Evolutionary conservation across 2,888 invertebrate genomes (phyloP).

Genomic region (Stenchaetothrips biformis): DNA sequence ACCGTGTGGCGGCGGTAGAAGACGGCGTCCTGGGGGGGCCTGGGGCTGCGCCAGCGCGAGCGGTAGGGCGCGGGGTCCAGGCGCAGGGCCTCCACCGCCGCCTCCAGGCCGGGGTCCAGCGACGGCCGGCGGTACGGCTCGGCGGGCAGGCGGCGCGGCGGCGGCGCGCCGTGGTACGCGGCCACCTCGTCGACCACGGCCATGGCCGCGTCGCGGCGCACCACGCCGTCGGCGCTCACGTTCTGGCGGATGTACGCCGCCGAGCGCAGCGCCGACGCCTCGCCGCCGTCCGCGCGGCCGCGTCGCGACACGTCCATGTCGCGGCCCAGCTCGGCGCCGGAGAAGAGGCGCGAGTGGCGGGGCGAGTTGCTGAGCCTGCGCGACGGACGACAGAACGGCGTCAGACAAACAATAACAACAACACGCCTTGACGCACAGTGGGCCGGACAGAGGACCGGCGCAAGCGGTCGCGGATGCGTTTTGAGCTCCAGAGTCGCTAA

Average conservation of each 20-base stretch:
- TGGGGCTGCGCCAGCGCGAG: constrained; percentile 12
- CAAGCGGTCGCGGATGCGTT: too few species aligned
- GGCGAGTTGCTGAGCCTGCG: neutral
- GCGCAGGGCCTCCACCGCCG: neutral
- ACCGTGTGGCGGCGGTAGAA: constrained; percentile 9
- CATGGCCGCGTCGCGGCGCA: neutral
- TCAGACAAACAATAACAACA: too few species aligned
- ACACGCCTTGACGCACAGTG: too few species aligned
- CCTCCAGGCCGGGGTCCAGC: constrained; percentile 15
- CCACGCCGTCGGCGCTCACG: constrained; percentile 1
- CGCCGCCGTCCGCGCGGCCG: constrained; percentile 5
- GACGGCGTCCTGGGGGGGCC: neutral
- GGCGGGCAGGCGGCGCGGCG: neutral
- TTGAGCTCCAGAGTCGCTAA: too few species aligned
- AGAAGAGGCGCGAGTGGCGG: neutral
- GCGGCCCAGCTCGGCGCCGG: neutral
- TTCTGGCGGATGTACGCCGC: neutral
- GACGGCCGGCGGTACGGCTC: constrained; percentile 14
- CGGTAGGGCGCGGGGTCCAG: constrained; percentile 3
- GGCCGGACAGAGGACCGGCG: too few species aligned
- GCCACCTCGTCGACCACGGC: neutral
- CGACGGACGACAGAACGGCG: too few species aligned
- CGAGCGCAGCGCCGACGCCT: constrained; percentile 8
- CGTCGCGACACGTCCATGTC: neutral
- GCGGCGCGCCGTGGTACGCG: neutral